Base-by-base conservation (phyloP, 2,797 vertebrate species). In the Crypturellus tataupa region DNA sequence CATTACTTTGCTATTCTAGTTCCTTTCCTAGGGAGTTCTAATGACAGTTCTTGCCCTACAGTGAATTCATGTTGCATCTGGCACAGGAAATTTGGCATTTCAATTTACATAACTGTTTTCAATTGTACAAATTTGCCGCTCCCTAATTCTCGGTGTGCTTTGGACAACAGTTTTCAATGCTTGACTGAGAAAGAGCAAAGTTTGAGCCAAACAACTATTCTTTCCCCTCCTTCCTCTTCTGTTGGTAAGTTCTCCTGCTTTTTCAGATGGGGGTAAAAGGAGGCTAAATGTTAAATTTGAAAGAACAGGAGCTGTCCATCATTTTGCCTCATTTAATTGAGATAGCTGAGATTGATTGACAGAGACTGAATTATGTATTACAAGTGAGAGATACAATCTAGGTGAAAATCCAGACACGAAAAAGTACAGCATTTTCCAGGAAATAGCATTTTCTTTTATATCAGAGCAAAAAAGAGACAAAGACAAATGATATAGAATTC, bases 61-160 rank as follows among this genome's bases (percentile, higher is more conserved):
- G 95, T 96, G 95, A 97, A 96, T 96, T 94, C 92, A 91, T 96
- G 93, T 85, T 96, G 94, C 93, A 96, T 95, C 94, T 93, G 88
- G 93, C 86, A 91, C 73, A 94, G 89, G 95, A 96, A 95, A 95
- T 95, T 95, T 94, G 95, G 92, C 93, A 93, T 96, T 94, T 85
- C 64, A 91, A 94, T 95, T 92, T 94, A 80, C 81, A 93, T 93
- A 96, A 93, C 87, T 92, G 86, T 95, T 96, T 91, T 92, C 89
- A 92, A 85, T 94, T 96, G 93, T 81, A 62, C 60, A 84, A 95
- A 94, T 94, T 88, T 89, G 73, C 87, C 86, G 71, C 93, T 96
- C 83, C 92, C 82, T 82, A 87, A 96, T 95, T 95, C 89, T 94
- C 82, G 81, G 82, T 0, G 0, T 92, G 92, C 82, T 95, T 96